These are phyloP conservation scores for Tiliacea aurago DNA, from an alignment of 2,888 invertebrate species.

Conservation along the genomic window DNA sequence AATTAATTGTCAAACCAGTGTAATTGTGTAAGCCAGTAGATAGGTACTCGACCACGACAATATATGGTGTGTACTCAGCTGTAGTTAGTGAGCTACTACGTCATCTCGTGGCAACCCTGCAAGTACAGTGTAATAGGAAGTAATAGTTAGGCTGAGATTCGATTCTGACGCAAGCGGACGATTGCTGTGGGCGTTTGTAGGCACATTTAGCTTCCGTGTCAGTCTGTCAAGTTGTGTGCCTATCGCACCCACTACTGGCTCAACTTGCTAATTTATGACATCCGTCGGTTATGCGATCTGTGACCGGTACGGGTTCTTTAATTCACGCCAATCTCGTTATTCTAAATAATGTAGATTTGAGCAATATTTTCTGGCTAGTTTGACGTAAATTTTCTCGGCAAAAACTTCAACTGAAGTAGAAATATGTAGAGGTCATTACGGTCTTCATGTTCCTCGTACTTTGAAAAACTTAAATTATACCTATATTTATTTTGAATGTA, in stretches of 20 bases:
- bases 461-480: conserved; percentile 13
- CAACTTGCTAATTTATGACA: conserved; percentile 74
- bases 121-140: conserved; percentile 73
- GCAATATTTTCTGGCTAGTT: conserved; percentile 12
- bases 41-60: not conserved
- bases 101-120: conserved; percentile 52
- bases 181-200: conserved; percentile 70
- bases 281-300: conserved; percentile 60
- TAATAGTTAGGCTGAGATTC: conserved; percentile 71
- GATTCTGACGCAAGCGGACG: conserved; percentile 75
- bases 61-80: not conserved
- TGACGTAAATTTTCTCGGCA: not conserved
- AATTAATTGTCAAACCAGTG: not conserved
- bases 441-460: conserved; percentile 1
- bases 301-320: conserved; percentile 26
- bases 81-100: conserved; percentile 1
- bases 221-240: conserved; percentile 65
- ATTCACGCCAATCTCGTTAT: conserved; percentile 28
- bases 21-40: too few relatives aligned
- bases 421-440: conserved; percentile 24
- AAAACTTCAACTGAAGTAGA: conserved; percentile 24
- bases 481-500: conserved; percentile 13
- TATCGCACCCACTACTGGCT: conserved; percentile 68
- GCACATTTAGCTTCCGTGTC: conserved; percentile 74
- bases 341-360: conserved; percentile 21